Percentiles rank a stretch among this genome's conserved stretches.
Evolutionary conservation across 2,888 invertebrate species (phyloP).

Genomic region (Lithophane socia): DNA sequence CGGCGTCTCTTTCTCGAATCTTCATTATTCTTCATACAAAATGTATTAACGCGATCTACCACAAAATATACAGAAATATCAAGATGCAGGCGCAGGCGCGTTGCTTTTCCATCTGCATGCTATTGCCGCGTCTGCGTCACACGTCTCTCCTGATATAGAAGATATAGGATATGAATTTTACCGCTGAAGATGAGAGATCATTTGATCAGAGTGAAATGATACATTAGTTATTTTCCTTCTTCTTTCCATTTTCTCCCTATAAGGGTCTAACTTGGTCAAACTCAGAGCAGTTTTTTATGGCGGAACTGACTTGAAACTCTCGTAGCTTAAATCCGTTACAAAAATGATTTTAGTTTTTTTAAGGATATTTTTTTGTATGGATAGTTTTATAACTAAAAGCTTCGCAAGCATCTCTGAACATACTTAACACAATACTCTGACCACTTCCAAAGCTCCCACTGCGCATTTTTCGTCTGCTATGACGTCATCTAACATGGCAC

Average conservation of each 20-base stretch:
- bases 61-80: background rate
- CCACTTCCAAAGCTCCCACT: slow-evolving; percentile 36
- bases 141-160: no score
- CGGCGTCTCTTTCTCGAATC: background rate
- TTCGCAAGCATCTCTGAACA: background rate
- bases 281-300: background rate
- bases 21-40: background rate
- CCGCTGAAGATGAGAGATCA: background rate
- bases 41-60: background rate
- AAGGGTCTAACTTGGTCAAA: background rate
- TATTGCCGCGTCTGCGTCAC: background rate
- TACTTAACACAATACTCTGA: slow-evolving; percentile 11
- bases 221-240: background rate
- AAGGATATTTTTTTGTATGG: background rate
- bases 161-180: background rate
- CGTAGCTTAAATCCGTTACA: background rate
- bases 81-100: background rate
- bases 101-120: background rate
- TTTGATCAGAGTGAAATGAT: background rate
- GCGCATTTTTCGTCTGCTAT: slow-evolving; percentile 57
- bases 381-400: background rate
- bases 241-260: background rate
- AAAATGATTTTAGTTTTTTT: background rate
- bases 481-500: slow-evolving; percentile 75
- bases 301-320: background rate